Evolutionary conservation across 2,888 invertebrate species (phyloP).

Genomic region (Chelonus formosanus): DNA sequence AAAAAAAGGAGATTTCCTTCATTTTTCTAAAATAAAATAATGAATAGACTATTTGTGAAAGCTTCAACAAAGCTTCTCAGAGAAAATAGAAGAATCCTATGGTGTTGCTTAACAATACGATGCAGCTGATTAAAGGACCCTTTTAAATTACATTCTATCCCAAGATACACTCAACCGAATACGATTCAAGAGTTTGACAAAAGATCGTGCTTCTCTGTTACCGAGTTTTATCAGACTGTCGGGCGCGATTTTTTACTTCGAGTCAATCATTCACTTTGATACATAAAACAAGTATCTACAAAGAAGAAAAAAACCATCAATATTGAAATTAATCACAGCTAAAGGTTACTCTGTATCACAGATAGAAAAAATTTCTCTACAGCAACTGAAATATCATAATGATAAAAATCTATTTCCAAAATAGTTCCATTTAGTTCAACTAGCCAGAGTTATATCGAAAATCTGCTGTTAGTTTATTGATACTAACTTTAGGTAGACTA

Average conservation of each 20-base stretch:
- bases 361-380: no score
- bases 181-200: slow-evolving; percentile 32
- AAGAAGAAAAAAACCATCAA: slow-evolving; percentile 3
- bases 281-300: slow-evolving; percentile 1
- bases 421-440: no score
- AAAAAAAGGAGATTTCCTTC: neutral
- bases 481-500: no score
- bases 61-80: slow-evolving; percentile 14
- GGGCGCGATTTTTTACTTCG: slow-evolving; percentile 9
- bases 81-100: slow-evolving; percentile 24
- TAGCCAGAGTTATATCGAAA: no score
- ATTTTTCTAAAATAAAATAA: slow-evolving; percentile 7
- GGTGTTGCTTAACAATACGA: slow-evolving; percentile 26
- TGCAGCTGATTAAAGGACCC: slow-evolving; percentile 34
- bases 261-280: slow-evolving; percentile 10
- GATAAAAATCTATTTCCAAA: no score
- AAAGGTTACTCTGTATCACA: no score
- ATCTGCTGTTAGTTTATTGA: no score
- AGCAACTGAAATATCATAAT: no score
- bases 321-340: neutral
- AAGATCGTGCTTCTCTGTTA: slow-evolving; percentile 27
- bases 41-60: slow-evolving; percentile 7
- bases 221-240: slow-evolving; percentile 24
- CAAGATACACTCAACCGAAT: slow-evolving; percentile 21
- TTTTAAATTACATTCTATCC: slow-evolving; percentile 36